Base-by-base conservation (phyloP, 2,888 invertebrate species). In the Coelogynopora nodosa region DNA sequence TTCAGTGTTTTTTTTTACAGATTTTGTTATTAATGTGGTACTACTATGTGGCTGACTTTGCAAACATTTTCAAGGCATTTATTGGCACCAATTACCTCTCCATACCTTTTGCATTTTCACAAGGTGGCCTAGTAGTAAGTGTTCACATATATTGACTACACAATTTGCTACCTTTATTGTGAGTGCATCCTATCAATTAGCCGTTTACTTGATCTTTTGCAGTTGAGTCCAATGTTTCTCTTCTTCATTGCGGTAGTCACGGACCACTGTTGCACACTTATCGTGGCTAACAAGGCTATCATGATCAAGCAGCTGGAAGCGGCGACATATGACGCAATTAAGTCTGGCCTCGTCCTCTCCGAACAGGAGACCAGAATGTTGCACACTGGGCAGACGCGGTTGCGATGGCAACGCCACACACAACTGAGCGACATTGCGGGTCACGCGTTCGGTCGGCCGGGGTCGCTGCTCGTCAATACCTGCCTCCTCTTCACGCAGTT, bases 31-130 rank as follows among this genome's bases (percentile, higher is more conserved):
- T 49, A 13, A 49, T 49, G 49, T 80, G 81, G 23, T 23, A 5
- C 5, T 13, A 84, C 23, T 30, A 49, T 84, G 82, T 31, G 18
- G 28, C 84, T 26, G 91, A 91, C 88, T 91, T 91, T 89, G 90
- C 91, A 86, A 91, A 91, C 87, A 90, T 90, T 86, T 88, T 91
- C 85, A 91, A 91, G 88, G 91, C 91, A 0, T 91, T 91, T 86
- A 91, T 91, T 87, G 91, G 91, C 13, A 89, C 90, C 26, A 91
- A 91, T 88, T 91, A 91, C 87, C 89, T 91, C n/a, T 88, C 89
- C 30, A 89, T 91, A 23, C 90, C 91, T 10, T 91, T 90, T 88
- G 91, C 90, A 18, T 91, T 91, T 88, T 87, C 87, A 23, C 89
- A 91, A 84, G 90, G 90, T 90, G 91, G 91, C 49, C 84, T 91